Evolutionary conservation across 2,888 invertebrate species (phyloP), one percentile per base, ranked within the genome.

Genomic region (Agrotis puta): DNA sequence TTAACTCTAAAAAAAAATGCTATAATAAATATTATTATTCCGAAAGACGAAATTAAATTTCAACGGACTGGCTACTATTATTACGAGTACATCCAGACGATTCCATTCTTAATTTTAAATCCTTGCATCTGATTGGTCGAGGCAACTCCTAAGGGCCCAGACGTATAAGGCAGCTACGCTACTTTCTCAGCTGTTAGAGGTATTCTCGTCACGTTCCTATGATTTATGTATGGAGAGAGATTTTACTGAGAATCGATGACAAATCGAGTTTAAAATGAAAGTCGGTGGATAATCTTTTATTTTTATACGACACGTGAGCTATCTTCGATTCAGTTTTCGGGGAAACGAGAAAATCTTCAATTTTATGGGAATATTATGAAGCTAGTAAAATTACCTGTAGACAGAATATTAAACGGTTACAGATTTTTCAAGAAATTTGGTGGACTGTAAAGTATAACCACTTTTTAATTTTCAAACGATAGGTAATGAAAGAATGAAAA

Each of bases 181-280:
- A 43, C 67, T 67, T 78, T 80, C 79, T 51, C 56, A 59, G 62
- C 59, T 22, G 51, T 22, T 20, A 48, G 11, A 43, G 33, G 27
- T 66, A 74, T 79, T 69, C 64, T 48, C 24, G 67, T 68, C 79
- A 66, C 82, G 69, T 77, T 13, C 33, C 45, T 54, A 68, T 65
- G 68, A 71, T 70, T 65, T 82, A 79, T 82, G 69, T 73, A 70
- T 64, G 65, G 61, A 72, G 70, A 81, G 79, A 79, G 71, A 81
- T 77, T 51, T 64, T 81, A 59, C 81, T 48, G 57, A 22, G 67
- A 67, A 77, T 45, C 61, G 39, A 53, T 79, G 68, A 74, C 68
- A 74, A 62, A 68, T 79, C 14, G 39, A 43, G 45, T 79, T 75
- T 80, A 39, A 64, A 79, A 74, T 74, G 51, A 68, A 79, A 77